phyloP scores from a whole-genome alignment of 1,140 invertebrate species.

The Euwallacea similis region DNA sequence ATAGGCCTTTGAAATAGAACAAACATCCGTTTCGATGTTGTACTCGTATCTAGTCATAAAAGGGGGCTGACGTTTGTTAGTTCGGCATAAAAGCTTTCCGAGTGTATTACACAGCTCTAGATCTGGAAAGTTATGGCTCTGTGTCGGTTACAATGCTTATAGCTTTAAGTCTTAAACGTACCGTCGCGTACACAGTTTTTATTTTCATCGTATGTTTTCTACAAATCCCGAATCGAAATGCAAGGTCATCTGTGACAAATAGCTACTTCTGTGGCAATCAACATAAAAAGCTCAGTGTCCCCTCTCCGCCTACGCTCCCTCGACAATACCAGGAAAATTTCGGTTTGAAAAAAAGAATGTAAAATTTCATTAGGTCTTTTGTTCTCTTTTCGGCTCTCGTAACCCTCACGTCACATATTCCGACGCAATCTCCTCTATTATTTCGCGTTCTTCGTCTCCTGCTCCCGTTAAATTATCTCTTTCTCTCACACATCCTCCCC shows the following conservation, averaged over 20 bases:
- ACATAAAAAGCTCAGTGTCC: no score
- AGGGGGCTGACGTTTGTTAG: constrained; percentile 9
- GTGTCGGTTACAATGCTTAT: no score
- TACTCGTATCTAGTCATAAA: constrained; percentile 19
- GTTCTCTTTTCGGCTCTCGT: constrained; percentile 15
- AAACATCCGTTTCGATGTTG: constrained; percentile 22
- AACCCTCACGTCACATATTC: constrained; percentile 21
- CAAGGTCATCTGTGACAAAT: no score
- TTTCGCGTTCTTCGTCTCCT: constrained; percentile 31
- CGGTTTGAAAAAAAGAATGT: constrained; percentile 12
- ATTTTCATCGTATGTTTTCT: no score
- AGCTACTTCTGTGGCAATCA: no score
- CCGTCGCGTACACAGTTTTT: background rate
- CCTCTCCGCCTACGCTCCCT: no score
- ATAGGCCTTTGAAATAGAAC: constrained; percentile 25
- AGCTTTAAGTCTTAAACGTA: background rate
- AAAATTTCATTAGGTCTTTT: constrained; percentile 36
- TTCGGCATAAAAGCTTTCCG: constrained; percentile 20
- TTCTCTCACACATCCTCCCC: constrained; percentile 25
- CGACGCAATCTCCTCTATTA: constrained; percentile 28
- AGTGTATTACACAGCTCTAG: background rate
- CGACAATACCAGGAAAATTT: constrained; percentile 15
- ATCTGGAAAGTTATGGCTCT: constrained; percentile 12
- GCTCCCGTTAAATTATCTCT: constrained; percentile 33
- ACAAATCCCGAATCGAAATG: no score